Evolutionary conservation across 1,140 invertebrate genomes (phyloP).

Genomic region (Neotoxoptera formosana): DNA sequence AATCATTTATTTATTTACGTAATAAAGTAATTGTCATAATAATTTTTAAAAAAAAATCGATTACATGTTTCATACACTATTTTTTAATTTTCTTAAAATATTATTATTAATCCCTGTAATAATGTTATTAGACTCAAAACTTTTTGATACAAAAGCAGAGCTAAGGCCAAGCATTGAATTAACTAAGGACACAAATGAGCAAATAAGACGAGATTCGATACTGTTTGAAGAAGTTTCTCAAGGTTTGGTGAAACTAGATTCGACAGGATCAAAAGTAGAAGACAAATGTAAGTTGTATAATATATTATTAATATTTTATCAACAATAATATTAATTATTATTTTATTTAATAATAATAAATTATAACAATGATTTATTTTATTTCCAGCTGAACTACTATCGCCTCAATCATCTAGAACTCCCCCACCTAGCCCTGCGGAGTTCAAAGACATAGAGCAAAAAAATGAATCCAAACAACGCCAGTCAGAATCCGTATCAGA

Average conservation of each 20-base stretch:
- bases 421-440: conserved; percentile 68
- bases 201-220: conserved; percentile 62
- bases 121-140: conserved; percentile 66
- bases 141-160: background rate
- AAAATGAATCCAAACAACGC: conserved; percentile 53
- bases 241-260: conserved; percentile 63
- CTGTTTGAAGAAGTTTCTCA: conserved; percentile 65
- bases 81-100: background rate
- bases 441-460: conserved; percentile 63
- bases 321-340: background rate
- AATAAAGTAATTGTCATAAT: background rate
- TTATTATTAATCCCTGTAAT: background rate
- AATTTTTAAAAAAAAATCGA: no score
- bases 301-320: background rate
- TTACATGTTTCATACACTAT: background rate
- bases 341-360: background rate
- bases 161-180: conserved; percentile 63
- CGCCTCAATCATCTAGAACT: conserved; percentile 66
- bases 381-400: conserved; percentile 61
- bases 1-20: background rate
- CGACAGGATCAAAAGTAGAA: conserved; percentile 59
- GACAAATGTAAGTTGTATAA: conserved; percentile 53
- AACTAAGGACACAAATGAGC: conserved; percentile 62
- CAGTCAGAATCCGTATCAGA: background rate
- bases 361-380: background rate